Conservation (phyloP, 2,113 vertebrate species). For the Leptocoma aspasia region DNA sequence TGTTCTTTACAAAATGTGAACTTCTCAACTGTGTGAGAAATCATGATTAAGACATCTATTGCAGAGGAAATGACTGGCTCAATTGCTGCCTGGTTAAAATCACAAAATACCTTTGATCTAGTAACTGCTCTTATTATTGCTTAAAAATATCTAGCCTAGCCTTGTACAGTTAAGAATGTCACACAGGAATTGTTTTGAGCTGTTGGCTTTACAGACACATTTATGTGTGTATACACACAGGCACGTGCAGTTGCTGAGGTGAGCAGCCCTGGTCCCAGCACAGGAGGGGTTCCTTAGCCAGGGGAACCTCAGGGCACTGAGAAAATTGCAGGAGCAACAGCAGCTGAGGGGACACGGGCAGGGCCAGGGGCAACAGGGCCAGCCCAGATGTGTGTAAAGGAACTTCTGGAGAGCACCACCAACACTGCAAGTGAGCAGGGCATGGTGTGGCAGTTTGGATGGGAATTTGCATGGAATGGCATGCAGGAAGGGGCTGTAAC, state of each 20-base stretch:
- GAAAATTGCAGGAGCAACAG: background rate
- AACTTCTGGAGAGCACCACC: background rate
- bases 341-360: background rate
- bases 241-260: background rate
- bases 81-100: background rate
- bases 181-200: background rate
- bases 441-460: no score
- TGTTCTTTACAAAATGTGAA: background rate
- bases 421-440: background rate
- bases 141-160: background rate
- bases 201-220: background rate
- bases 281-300: background rate
- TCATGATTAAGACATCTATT: background rate
- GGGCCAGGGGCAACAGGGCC: background rate
- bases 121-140: background rate
- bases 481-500: background rate
- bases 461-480: background rate
- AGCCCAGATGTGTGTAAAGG: fast-evolving
- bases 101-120: background rate
- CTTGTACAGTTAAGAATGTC: background rate
- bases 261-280: background rate
- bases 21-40: background rate
- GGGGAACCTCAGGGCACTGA: background rate
- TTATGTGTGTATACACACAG: background rate
- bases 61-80: background rate